Percentiles rank a stretch among this genome's conserved stretches.
Conservation (phyloP, 2,888 invertebrate genomes). For the Tholera decimalis region DNA sequence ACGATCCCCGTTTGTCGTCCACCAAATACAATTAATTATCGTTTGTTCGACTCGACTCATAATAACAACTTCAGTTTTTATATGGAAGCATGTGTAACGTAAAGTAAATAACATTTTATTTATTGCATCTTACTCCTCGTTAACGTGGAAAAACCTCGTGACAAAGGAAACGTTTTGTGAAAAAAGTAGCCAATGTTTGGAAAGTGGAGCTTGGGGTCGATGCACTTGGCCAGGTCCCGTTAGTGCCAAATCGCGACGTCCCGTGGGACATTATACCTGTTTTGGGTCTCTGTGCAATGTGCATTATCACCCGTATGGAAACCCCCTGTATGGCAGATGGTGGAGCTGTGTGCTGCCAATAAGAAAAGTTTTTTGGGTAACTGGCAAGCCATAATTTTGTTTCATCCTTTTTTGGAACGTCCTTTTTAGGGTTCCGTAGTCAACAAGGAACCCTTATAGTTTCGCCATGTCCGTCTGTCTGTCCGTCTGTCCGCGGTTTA, state of each 20-base stretch:
- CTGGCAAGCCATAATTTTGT: conserved; percentile 2
- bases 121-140: conserved; percentile 5
- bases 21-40: conserved; percentile 49
- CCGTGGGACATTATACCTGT: conserved; percentile 66
- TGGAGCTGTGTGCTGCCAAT: neutral
- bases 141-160: conserved; percentile 18
- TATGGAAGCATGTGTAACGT: conserved; percentile 15
- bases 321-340: conserved; percentile 40
- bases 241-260: conserved; percentile 73
- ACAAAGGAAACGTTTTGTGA: conserved; percentile 22
- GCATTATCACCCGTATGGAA: conserved; percentile 57
- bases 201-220: conserved; percentile 71
- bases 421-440: too few relatives aligned
- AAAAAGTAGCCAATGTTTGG: conserved; percentile 46
- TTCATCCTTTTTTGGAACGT: neutral
- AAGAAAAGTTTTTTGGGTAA: conserved; percentile 16
- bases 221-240: conserved; percentile 72
- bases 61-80: conserved; percentile 1
- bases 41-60: conserved; percentile 43
- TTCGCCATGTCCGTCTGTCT: too few relatives aligned
- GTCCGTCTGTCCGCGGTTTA: too few relatives aligned
- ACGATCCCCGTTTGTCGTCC: neutral
- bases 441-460: too few relatives aligned
- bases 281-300: conserved; percentile 61
- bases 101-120: neutral